Base-by-base conservation (phyloP, 2,888 invertebrate species). In the Argynnis bischoffii region DNA sequence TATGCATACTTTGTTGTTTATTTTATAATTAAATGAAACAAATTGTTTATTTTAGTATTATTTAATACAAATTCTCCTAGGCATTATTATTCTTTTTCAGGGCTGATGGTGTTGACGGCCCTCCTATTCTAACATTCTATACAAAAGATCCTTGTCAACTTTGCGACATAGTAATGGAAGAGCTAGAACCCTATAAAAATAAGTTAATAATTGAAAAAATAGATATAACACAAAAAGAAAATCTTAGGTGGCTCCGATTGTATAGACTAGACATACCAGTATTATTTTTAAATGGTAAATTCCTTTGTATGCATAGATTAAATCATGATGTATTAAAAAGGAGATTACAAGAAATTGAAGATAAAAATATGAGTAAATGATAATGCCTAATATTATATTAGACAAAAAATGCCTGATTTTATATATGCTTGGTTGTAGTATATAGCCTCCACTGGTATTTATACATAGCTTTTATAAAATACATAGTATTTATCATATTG, bases 231-330 rank as follows among this genome's bases (percentile, higher is more conserved):
- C 90, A 93, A 59, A 94, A 94, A 80, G 95, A 95, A 78, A 97
- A 98, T 85, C 81, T 96, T 48, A 91, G 94, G 64, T 97, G 95
- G 94, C 89, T 95, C 69, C 93, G 95, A 69, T 89, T 96, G 56
- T 98, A 97, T 81, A 94, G 95, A 73, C 94, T 95, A 81, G 97
- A 98, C 81, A 98, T 98, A 80, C 98, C 98, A 54, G 98, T 98
- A 11, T 87, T 98, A 75, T 97, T 97, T 86, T 92, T 98, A 8
- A 96, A 98, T 88, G 96, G 96, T 6, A 94, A 95, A 77, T 98
- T 94, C 87, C 90, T 98, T 56, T 96, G 97, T 81, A 97, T 95
- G 93, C 96, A 97, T 83, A 93, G 87, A 70, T 88, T 97, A 74
- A 94, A 97, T 85, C 89, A 84, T 68, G 83, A 89, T 59, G 81